These are phyloP conservation scores for Labeo rohita DNA, from an alignment of 2,113 vertebrate species.

Conservation along the genomic window DNA sequence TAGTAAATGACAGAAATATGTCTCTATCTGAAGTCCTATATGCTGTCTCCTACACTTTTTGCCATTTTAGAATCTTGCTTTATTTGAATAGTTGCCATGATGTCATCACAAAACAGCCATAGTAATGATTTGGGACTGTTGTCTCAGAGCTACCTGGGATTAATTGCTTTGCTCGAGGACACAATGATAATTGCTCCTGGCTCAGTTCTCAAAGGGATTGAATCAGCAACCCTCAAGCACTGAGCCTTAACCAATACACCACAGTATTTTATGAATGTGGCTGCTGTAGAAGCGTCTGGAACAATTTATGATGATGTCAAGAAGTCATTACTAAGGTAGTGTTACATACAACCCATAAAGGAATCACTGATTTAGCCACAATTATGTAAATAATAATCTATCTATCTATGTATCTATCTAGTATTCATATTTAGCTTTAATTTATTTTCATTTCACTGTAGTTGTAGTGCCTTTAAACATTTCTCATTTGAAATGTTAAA, in stretches of 20 bases:
- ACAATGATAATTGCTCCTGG: conserved; percentile 20
- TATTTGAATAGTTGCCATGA: neutral
- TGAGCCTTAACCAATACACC: neutral
- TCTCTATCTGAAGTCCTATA: conserved; percentile 17
- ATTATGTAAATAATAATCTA: neutral
- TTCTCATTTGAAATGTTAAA: too few species aligned
- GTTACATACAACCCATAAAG: neutral
- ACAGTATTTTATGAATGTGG: neutral
- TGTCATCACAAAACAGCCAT: neutral
- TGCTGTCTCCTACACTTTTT: neutral
- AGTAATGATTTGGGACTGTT: neutral
- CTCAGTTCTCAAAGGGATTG: neutral
- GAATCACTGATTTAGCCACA: neutral
- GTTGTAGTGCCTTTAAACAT: too few species aligned
- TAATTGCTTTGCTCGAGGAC: conserved; percentile 25
- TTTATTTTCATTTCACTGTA: too few species aligned
- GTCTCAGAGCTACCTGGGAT: neutral
- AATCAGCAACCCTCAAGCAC: neutral
- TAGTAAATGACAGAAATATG: conserved; percentile 13
- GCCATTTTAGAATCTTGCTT: neutral
- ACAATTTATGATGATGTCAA: neutral
- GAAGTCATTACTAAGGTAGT: neutral
- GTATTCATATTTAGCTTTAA: too few species aligned
- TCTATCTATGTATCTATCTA: too few species aligned
- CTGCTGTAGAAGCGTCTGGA: neutral